These are phyloP conservation scores for Onychostoma macrolepis DNA, from an alignment of 2,113 vertebrate species.

Conservation along the genomic window DNA sequence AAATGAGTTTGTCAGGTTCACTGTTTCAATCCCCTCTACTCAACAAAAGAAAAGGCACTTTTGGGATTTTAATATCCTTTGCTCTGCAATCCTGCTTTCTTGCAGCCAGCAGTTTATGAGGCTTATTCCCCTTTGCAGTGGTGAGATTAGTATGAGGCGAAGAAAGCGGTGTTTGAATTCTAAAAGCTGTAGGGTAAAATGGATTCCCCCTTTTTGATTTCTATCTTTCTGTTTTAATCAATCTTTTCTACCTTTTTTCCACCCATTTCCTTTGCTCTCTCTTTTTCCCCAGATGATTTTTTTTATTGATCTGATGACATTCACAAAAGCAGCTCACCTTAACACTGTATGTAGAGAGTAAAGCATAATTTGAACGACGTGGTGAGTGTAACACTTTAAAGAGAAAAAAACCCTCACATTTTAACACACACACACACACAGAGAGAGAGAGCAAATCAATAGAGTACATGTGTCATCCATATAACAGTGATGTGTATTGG, in stretches of 20 bases:
- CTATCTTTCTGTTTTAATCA: slow-evolving; percentile 33
- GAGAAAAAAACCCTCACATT: slow-evolving; percentile 3
- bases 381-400: neutral
- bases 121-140: slow-evolving; percentile 31
- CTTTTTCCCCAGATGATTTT: slow-evolving; percentile 29
- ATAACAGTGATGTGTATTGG: slow-evolving; percentile 42
- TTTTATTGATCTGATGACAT: slow-evolving; percentile 49
- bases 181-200: slow-evolving; percentile 30
- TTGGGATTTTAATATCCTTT: slow-evolving; percentile 58
- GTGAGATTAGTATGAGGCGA: slow-evolving; percentile 30
- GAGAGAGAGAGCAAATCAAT: neutral
- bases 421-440: slow-evolving; percentile 9
- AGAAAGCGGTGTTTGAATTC: slow-evolving; percentile 39
- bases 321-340: slow-evolving; percentile 17
- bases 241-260: neutral
- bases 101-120: slow-evolving; percentile 49
- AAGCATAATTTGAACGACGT: slow-evolving; percentile 19
- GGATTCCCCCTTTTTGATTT: slow-evolving; percentile 48
- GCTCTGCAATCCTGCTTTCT: slow-evolving; percentile 53
- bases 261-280: slow-evolving; percentile 7
- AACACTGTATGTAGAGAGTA: slow-evolving; percentile 17
- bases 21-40: slow-evolving; percentile 62
- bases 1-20: slow-evolving; percentile 64
- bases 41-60: slow-evolving; percentile 62
- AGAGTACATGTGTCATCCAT: slow-evolving; percentile 37